Evolutionary conservation across 1,140 invertebrate species (phyloP).

Genomic region (Temnothorax curvispinosus): DNA sequence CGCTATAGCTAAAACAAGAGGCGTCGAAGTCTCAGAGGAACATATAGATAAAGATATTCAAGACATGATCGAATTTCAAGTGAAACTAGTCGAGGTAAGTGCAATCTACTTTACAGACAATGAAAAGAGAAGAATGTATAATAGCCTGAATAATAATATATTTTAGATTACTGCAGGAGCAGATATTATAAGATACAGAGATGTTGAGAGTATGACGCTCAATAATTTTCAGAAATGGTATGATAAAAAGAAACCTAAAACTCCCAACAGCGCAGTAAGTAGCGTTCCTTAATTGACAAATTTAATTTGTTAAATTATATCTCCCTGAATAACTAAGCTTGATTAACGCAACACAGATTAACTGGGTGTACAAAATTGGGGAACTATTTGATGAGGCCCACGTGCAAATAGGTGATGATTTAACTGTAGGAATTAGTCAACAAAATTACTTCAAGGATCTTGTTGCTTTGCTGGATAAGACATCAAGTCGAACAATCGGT

Average conservation of each 20-base stretch:
- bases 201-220: neutral
- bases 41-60: slow-evolving; percentile 28
- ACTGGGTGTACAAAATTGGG: slow-evolving; percentile 49
- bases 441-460: slow-evolving; percentile 25
- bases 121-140: neutral
- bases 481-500: slow-evolving; percentile 60
- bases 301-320: neutral
- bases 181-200: no score
- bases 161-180: neutral
- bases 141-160: neutral
- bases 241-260: neutral
- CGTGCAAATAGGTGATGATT: neutral
- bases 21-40: neutral
- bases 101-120: neutral
- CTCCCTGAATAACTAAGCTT: neutral
- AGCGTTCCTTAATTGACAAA: neutral
- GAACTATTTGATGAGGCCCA: neutral
- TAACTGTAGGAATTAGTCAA: neutral
- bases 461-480: slow-evolving; percentile 30
- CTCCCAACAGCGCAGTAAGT: slow-evolving; percentile 33
- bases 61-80: slow-evolving; percentile 47
- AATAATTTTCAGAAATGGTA: slow-evolving; percentile 33
- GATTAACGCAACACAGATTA: slow-evolving; percentile 30
- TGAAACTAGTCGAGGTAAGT: slow-evolving; percentile 42
- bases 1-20: slow-evolving; percentile 35